A percentile compares a stretch with the other conserved stretches of the same genome.
Conservation (phyloP, 2,113 vertebrate genomes). For the Sturnira hondurensis region DNA sequence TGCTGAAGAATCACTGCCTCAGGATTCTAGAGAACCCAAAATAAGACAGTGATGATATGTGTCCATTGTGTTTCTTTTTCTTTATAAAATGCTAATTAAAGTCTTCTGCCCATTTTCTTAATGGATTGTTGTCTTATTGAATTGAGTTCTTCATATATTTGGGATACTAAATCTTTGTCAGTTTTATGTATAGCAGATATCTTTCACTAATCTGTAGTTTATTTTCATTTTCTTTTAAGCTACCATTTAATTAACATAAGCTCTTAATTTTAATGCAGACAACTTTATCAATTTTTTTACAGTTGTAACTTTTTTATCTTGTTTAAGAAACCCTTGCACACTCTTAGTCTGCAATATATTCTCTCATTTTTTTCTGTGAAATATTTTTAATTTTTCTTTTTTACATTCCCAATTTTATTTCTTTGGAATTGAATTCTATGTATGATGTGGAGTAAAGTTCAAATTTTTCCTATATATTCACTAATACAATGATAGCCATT, state of each 20-base stretch:
- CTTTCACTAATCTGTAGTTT: background rate
- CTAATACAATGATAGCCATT: background rate
- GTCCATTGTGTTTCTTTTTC: background rate
- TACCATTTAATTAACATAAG: background rate
- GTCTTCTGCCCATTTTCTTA: constrained; percentile 9
- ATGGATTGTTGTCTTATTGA: background rate
- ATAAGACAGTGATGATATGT: background rate
- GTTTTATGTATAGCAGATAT: background rate
- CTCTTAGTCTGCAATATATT: background rate
- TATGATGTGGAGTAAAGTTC: background rate
- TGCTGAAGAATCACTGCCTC: background rate
- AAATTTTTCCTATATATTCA: background rate
- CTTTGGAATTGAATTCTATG: background rate
- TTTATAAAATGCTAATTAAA: background rate
- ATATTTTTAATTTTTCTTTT: background rate
- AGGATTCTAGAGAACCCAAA: background rate
- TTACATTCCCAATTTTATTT: background rate
- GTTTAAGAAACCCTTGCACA: background rate
- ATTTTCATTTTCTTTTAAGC: background rate
- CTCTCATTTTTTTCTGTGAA: background rate
- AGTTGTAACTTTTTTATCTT: background rate
- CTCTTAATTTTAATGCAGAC: background rate
- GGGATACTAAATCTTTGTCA: background rate
- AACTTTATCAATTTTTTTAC: background rate
- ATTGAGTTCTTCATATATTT: background rate